Base-by-base conservation (phyloP, 2,888 invertebrate species). In the Linnaemya vulpina region DNA sequence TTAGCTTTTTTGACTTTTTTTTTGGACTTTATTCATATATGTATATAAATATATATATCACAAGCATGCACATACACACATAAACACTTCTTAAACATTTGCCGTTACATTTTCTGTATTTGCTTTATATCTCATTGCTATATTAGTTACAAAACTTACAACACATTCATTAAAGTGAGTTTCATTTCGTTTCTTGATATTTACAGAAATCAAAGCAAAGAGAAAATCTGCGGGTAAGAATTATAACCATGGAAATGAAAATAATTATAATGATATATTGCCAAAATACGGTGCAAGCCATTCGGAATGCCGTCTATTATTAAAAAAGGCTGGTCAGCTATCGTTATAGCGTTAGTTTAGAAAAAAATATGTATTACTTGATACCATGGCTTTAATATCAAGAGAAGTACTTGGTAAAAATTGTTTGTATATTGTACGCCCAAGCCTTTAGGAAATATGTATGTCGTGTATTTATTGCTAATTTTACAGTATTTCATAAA, bases 181-280 rank as follows among this genome's bases (percentile, higher is more conserved):
- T 68, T 55, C 80, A 84, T 79, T 65, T 53, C 9, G 75, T 78
- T 78, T 73, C 53, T 53, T 35, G 11, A 43, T 78, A 71, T 86
- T 89, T 89, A 87, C 95, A 95, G 95, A 95, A 94, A 94, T 95
- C 93, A 95, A 95, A 93, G 94, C 94, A 91, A 94, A 95, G 93
- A 95, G 95, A 94, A 95, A 95, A 92, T 94, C 94, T 91, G 93
- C 95, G 93, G 95, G 95, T 95, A 92, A 93, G 93, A 79, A 55
- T 43, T 65, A 38, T 1, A 30, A 30, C 2, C 2, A 30, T 30
- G 30, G 30, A 30, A 30, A 49, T 17, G 20, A 13, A 25, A 25
- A 9, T 25, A 35, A 30, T 15, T 13, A n/a, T 7, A 9, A 58
- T 11, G 4, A 35, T 58, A 11, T 53, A 1, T 40, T 40, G 22